Evolutionary conservation across 2,113 vertebrate genomes (phyloP), one percentile per base, ranked within the genome.

Genomic region (Zosterops borbonicus): DNA sequence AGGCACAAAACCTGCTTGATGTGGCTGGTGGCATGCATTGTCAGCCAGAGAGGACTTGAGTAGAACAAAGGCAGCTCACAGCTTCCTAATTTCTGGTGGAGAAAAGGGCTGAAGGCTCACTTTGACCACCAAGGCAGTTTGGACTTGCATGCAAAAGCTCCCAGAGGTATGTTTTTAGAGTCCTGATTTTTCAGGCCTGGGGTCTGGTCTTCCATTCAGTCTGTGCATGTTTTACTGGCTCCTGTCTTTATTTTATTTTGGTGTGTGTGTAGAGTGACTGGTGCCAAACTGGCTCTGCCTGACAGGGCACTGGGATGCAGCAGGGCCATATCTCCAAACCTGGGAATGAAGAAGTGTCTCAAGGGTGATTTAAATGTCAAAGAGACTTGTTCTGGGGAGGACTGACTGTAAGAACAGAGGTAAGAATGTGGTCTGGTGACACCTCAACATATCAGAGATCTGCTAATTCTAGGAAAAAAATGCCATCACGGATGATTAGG

Each of bases 381-480:
- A n/a, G 49, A 73, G 18, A 14, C 16, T 53, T 64, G 7, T 7
- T 82, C 24, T 52, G 22, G 33, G 28, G 8, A 76, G 31, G 14
- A 21, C 22, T 62, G 29, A 19, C 8, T 68, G 24, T 7, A 53
- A 76, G 14, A 56, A 50, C 4, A 82, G 15, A 89, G 55, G 44
- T 63, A 83, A 82, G 41, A 90, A 37, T 46, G 5, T 22, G 4
- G 22, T 50, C 18, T 62, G 11, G 7, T 83, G 44, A 22, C 6
- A 44, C 9, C 35, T 91, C 3, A 12, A 0, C 5, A 24, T 0
- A 1, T 53, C 33, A 47, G 37, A 44, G 29, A 9, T 12, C 35
- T 4, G 9, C 14, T 47, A 83, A 33, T 60, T 84, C 29, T 27
- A 50, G 46, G 42, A 21, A 50, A 53, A 53, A 79, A 74, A 37